Conservation (phyloP, 2,797 vertebrate genomes). For the Strix occidentalis region DNA sequence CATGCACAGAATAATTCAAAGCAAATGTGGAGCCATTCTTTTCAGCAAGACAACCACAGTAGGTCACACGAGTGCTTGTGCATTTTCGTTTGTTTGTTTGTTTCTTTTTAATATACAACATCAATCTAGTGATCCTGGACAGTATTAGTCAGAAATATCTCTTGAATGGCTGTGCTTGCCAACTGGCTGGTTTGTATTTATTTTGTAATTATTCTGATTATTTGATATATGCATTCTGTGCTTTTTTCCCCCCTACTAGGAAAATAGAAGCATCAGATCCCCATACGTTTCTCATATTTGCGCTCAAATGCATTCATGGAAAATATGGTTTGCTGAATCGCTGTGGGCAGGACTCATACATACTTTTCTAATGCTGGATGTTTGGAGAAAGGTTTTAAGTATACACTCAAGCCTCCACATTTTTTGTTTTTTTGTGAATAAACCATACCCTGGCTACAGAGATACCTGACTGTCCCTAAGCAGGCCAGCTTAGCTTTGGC, state of each 20-base stretch:
- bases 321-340: neutral
- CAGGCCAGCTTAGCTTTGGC: neutral
- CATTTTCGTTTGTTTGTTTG: neutral
- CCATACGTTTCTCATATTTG: slow-evolving; percentile 17
- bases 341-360: neutral
- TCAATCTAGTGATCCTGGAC: neutral
- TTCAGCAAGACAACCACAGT: neutral
- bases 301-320: neutral
- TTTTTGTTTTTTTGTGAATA: neutral
- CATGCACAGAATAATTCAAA: slow-evolving; percentile 32
- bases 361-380: neutral
- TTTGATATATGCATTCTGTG: neutral
- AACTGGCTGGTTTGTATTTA: neutral
- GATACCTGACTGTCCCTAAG: neutral
- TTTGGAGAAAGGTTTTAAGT: slow-evolving; percentile 9
- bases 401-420: neutral
- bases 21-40: slow-evolving; percentile 37
- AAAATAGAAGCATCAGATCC: neutral
- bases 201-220: neutral
- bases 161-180: neutral
- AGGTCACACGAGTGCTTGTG: neutral
- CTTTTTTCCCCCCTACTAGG: neutral
- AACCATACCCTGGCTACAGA: neutral
- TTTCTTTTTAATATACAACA: neutral
- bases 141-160: neutral